A percentile compares a stretch with the other conserved stretches of the same genome.
These are phyloP conservation scores for Drosophila testacea DNA, from an alignment of 2,888 invertebrate species.

Conservation along the genomic window DNA sequence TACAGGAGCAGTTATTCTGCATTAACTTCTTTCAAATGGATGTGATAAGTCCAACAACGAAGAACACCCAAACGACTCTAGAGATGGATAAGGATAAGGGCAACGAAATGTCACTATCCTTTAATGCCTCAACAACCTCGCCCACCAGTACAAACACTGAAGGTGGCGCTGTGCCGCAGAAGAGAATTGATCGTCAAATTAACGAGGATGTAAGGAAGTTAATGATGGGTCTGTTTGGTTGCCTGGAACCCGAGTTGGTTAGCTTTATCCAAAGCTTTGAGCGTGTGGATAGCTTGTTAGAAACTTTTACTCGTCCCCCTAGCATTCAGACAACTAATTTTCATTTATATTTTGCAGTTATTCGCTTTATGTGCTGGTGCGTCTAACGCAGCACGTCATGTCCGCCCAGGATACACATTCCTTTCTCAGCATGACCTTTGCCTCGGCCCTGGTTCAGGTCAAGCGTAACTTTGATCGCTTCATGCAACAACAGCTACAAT, in stretches of 20 bases:
- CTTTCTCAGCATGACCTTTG: constrained; percentile 94
- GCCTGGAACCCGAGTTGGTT: constrained; percentile 94
- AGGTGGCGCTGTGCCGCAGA: constrained; percentile 83
- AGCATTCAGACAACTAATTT: neutral
- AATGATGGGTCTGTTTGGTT: constrained; percentile 95
- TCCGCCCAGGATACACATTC: constrained; percentile 94
- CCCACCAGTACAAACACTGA: constrained; percentile 45
- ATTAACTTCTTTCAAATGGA: constrained; percentile 95
- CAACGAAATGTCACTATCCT: constrained; percentile 79
- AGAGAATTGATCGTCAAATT: constrained; percentile 89
- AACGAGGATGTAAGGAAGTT: constrained; percentile 93
- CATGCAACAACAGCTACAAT: constrained; percentile 93
- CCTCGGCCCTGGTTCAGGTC: constrained; percentile 93
- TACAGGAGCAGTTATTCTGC: constrained; percentile 98
- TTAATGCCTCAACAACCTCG: constrained; percentile 60
- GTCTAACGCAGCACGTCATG: constrained; percentile 96
- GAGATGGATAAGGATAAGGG: constrained; percentile 85
- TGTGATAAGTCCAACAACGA: constrained; percentile 87
- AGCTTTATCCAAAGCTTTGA: constrained; percentile 94
- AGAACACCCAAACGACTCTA: constrained; percentile 87
- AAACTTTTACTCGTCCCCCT: constrained; percentile 53
- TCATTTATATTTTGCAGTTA: constrained; percentile 87
- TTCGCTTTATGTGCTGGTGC: constrained; percentile 96
- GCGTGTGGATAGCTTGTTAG: constrained; percentile 95
- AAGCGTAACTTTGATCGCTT: constrained; percentile 96